Conservation (phyloP, 2,888 invertebrate species). For the Ypsolopha sequella region DNA sequence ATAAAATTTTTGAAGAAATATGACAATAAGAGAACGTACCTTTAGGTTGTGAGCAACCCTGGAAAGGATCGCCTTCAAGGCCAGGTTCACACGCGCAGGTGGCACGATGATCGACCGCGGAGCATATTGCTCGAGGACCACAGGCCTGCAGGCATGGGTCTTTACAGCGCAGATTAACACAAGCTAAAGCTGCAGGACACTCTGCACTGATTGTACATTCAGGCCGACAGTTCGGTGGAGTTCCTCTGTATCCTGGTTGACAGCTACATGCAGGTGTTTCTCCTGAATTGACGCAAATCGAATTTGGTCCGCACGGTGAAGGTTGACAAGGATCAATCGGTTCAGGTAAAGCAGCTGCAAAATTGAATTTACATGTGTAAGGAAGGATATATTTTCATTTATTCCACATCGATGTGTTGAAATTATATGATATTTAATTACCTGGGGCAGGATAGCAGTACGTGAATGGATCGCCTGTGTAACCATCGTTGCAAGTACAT, state of each 20-base stretch:
- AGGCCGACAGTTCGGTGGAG: slow-evolving; percentile 77
- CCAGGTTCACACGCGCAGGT: slow-evolving; percentile 73
- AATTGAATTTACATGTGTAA: slow-evolving; percentile 5
- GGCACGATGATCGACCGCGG: slow-evolving; percentile 74
- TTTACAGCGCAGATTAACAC: slow-evolving; percentile 73
- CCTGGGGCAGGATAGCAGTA: slow-evolving; percentile 73
- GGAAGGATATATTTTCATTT: too few relatives aligned
- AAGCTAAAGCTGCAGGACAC: slow-evolving; percentile 75
- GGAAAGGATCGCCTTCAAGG: slow-evolving; percentile 75
- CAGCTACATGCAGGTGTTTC: slow-evolving; percentile 75
- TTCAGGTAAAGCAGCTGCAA: slow-evolving; percentile 28
- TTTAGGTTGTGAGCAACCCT: slow-evolving; percentile 56
- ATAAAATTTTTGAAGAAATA: too few relatives aligned
- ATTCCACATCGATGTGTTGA: not conserved
- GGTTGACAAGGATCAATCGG: slow-evolving; percentile 72
- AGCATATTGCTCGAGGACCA: slow-evolving; percentile 68
- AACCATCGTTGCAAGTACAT: slow-evolving; percentile 77
- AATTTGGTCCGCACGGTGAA: slow-evolving; percentile 77
- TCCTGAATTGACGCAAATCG: slow-evolving; percentile 72
- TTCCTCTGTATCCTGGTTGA: slow-evolving; percentile 72
- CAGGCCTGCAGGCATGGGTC: slow-evolving; percentile 79
- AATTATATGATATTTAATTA: slow-evolving; percentile 27
- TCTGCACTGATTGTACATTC: slow-evolving; percentile 78
- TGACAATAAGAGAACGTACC: slow-evolving; percentile 27
- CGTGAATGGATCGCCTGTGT: slow-evolving; percentile 79